Conservation (phyloP, 2,888 invertebrate species). For the Eugnorisma glareosa region DNA sequence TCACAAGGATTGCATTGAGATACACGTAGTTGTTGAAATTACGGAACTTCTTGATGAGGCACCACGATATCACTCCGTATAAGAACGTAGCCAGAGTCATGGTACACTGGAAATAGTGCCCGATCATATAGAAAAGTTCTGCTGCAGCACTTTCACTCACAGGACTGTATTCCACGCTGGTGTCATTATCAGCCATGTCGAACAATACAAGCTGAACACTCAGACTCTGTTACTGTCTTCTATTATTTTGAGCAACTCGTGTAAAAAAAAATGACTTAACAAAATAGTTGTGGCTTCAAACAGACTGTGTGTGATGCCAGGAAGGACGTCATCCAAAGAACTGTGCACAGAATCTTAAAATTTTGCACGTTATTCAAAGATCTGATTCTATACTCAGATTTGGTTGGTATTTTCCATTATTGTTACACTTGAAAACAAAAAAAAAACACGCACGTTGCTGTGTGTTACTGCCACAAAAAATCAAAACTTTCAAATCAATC, state of each 20-base stretch:
- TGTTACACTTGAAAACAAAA: too few species aligned
- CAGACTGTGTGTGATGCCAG: neutral
- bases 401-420: neutral
- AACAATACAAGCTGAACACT: neutral
- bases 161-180: neutral
- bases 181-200: neutral
- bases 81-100: slow-evolving; percentile 1
- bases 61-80: slow-evolving; percentile 33
- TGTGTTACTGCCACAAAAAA: neutral
- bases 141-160: slow-evolving; percentile 7
- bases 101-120: slow-evolving; percentile 24
- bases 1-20: slow-evolving; percentile 20
- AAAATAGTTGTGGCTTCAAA: neutral
- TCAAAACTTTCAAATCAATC: neutral
- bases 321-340: neutral
- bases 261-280: neutral
- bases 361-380: neutral
- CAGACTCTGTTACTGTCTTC: neutral
- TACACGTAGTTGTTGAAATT: slow-evolving; percentile 46
- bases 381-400: neutral
- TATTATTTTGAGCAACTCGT: neutral
- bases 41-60: slow-evolving; percentile 24
- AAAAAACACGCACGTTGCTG: neutral
- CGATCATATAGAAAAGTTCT: neutral
- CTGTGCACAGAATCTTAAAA: neutral